phyloP scores from a whole-genome alignment of 1,140 invertebrate genomes.

The Elysia chlorotica region DNA sequence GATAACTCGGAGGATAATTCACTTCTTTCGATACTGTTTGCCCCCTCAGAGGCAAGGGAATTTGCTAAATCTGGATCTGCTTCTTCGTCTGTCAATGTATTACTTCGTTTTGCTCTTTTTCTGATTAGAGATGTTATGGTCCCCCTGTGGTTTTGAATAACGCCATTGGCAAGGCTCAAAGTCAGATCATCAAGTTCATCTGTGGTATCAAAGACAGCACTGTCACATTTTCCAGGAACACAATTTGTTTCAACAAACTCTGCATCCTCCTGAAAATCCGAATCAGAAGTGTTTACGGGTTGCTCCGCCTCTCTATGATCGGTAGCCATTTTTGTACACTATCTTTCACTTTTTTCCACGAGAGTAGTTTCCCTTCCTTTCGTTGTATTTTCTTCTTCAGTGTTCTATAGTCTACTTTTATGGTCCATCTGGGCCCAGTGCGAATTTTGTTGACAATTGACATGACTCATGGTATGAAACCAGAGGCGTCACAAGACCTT shows the following conservation, averaged over 20 bases:
- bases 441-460: background rate
- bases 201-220: constrained; percentile 36
- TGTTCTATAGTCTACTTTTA: background rate
- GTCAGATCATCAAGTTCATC: constrained; percentile 41
- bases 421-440: background rate
- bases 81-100: background rate
- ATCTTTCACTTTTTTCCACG: background rate
- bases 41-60: constrained; percentile 16
- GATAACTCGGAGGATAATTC: constrained; percentile 33
- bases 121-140: constrained; percentile 42
- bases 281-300: constrained; percentile 19
- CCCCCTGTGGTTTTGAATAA: constrained; percentile 23
- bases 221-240: constrained; percentile 33
- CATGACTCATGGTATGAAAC: background rate
- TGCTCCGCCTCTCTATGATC: constrained; percentile 44
- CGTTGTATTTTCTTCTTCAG: background rate
- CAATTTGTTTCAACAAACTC: constrained; percentile 41
- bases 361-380: constrained; percentile 4
- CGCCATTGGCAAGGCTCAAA: constrained; percentile 25
- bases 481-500: background rate
- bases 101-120: constrained; percentile 31
- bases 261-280: constrained; percentile 37
- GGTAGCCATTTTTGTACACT: constrained; percentile 33
- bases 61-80: background rate
- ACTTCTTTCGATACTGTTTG: constrained; percentile 24